These are phyloP conservation scores for Zoroaster sp. DNA, from an alignment of 53 echinoderm and acorn worm species.

Conservation along the genomic window DNA sequence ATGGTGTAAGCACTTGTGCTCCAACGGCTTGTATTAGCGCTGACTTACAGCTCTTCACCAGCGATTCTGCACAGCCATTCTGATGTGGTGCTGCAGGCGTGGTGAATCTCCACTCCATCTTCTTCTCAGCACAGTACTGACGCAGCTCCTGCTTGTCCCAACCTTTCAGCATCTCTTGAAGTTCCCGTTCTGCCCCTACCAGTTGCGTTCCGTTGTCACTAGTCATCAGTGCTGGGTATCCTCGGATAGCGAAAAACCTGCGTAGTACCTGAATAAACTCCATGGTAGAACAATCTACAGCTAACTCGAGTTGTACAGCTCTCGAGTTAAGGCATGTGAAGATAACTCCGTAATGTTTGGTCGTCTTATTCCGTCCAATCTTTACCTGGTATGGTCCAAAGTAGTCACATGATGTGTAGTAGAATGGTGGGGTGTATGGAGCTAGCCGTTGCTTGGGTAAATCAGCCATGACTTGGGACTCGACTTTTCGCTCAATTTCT, in stretches of 20 bases:
- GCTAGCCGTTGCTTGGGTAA: slow-evolving; percentile 46
- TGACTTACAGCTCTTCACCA: slow-evolving; percentile 61
- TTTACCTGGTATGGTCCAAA: slow-evolving; percentile 60
- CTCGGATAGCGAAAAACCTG: slow-evolving; percentile 56
- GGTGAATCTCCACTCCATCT: not conserved
- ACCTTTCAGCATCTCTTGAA: not conserved
- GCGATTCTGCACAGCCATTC: slow-evolving; percentile 56
- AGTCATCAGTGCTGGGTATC: slow-evolving; percentile 44
- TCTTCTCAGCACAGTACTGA: not conserved
- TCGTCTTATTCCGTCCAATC: slow-evolving; percentile 42
- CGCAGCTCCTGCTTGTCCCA: not conserved
- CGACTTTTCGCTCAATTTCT: slow-evolving; percentile 21
- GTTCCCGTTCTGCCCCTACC: not conserved
- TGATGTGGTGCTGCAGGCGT: slow-evolving; percentile 62
- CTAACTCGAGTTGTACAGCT: slow-evolving; percentile 60
- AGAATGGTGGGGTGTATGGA: slow-evolving; percentile 57
- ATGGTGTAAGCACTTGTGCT: not conserved
- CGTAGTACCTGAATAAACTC: slow-evolving; percentile 58
- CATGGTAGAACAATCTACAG: slow-evolving; percentile 48
- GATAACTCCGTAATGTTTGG: slow-evolving; percentile 42
- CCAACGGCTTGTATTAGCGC: slow-evolving; percentile 59
- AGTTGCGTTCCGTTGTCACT: slow-evolving; percentile 67
- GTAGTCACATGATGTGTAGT: slow-evolving; percentile 51
- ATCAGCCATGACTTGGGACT: slow-evolving; percentile 49
- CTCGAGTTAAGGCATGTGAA: too few relatives aligned